These are phyloP conservation scores for Pheosia gnoma DNA, from an alignment of 2,888 invertebrate species.

Conservation along the genomic window DNA sequence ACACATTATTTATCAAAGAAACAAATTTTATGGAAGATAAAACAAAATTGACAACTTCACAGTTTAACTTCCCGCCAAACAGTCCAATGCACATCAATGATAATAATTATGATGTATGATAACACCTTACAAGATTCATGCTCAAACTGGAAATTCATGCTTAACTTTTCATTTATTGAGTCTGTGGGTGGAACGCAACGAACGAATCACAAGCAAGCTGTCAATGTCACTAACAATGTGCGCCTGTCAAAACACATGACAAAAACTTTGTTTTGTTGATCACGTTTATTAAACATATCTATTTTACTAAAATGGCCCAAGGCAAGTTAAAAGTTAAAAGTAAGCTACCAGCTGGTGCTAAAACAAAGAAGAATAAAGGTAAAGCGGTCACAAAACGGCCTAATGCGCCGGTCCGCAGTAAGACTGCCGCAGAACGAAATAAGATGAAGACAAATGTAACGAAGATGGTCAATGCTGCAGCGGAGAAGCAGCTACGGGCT, in stretches of 20 bases:
- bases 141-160: not conserved
- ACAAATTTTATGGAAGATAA: no score
- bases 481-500: conserved; percentile 87
- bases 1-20: no score
- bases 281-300: not conserved
- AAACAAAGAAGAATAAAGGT: conserved; percentile 80
- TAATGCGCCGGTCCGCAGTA: conserved; percentile 87
- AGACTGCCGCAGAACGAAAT: conserved; percentile 83
- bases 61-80: no score
- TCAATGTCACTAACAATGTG: conserved; percentile 5
- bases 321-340: conserved; percentile 88
- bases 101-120: no score
- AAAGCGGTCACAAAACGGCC: conserved; percentile 83
- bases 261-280: not conserved
- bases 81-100: no score
- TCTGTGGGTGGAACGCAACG: not conserved
- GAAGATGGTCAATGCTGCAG: conserved; percentile 88
- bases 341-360: conserved; percentile 83
- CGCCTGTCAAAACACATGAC: not conserved
- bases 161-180: not conserved
- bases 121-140: not conserved
- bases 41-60: no score
- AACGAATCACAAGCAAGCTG: not conserved
- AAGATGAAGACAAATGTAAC: conserved; percentile 87
- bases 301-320: conserved; percentile 83